Percentiles rank a stretch among this genome's conserved stretches.
Conservation (phyloP, 2,888 invertebrate genomes). For the Pogonocherus hispidulus region DNA sequence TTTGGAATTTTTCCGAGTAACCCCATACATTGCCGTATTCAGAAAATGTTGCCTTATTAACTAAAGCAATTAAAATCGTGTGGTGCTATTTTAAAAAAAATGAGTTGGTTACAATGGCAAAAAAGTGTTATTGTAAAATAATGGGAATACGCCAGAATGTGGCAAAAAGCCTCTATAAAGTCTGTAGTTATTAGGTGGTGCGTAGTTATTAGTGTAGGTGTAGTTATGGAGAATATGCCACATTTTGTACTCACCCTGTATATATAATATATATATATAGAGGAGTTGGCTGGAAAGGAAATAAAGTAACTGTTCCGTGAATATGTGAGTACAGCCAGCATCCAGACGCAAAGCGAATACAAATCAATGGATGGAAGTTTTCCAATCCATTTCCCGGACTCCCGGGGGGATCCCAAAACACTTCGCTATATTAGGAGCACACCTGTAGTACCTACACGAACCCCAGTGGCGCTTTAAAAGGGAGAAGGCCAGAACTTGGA, state of each 20-base stretch:
- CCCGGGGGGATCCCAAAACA: constrained; percentile 58
- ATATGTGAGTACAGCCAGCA: constrained; percentile 62
- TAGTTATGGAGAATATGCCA: background rate
- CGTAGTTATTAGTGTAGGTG: no score
- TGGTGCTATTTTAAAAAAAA: no score
- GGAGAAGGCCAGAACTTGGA: constrained; percentile 4
- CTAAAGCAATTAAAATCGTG: no score
- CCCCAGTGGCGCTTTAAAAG: constrained; percentile 35
- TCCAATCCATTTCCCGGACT: constrained; percentile 67
- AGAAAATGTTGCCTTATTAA: no score
- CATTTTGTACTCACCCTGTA: background rate
- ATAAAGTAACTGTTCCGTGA: constrained; percentile 60
- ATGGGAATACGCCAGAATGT: no score
- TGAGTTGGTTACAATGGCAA: no score
- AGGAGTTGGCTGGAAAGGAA: constrained; percentile 32
- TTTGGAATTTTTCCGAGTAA: no score
- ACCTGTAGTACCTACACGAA: constrained; percentile 61
- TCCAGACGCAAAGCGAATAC: constrained; percentile 64
- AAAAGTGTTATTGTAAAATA: no score
- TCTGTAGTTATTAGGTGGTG: no score
- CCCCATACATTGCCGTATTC: no score
- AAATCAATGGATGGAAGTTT: constrained; percentile 70
- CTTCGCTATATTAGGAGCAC: constrained; percentile 63
- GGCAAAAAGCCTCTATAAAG: no score
- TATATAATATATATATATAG: background rate